Base-by-base conservation (phyloP, 2,113 vertebrate genomes). In the Triplophysa siluroides region DNA sequence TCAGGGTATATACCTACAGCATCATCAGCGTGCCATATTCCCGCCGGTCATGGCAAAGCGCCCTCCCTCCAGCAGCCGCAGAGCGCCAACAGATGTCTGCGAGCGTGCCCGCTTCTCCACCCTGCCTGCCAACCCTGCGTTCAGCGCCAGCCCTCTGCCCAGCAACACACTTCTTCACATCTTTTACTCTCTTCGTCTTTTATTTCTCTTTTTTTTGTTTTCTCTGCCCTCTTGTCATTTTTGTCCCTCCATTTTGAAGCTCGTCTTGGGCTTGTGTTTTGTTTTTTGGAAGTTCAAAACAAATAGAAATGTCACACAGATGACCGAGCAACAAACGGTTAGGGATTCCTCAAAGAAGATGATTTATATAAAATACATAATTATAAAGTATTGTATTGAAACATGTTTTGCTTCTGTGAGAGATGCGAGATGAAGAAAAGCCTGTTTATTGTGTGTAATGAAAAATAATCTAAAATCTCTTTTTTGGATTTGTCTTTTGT, bases 81-180 rank as follows among this genome's bases (percentile, higher is more conserved):
- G 88, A 81, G 86, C 90, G 92, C 92, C 93, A 94, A 92, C 93
- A 93, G 92, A 94, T 94, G 93, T 94, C 93, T 93, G 93, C 91
- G 92, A 91, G 89, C 88, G 88, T 93, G 91, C 92, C 93, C 91
- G 92, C 87, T 92, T 81, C 84, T 78, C 90, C 86, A 86, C 86
- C 85, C 81, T n/a, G 68, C 80, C 86, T 94, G 93, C 92, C 92
- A 93, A 89, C 90, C 90, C 81, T 86, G 88, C 90, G 90, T 85
- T 85, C 85, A 86, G 91, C 71, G 89, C 90, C 91, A 91, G 84
- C 85, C 71, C 76, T 85, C 89, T 84, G 86, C 88, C 90, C 91
- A 90, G 86, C 86, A 87, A 87, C 86, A 85, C 88, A 88, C 83
- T 85, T 63, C 29, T 85, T 86, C 84, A 81, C 81, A 70, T 70